phyloP scores from a whole-genome alignment of 2,113 vertebrate species.

The Pelecanus crispus region DNA sequence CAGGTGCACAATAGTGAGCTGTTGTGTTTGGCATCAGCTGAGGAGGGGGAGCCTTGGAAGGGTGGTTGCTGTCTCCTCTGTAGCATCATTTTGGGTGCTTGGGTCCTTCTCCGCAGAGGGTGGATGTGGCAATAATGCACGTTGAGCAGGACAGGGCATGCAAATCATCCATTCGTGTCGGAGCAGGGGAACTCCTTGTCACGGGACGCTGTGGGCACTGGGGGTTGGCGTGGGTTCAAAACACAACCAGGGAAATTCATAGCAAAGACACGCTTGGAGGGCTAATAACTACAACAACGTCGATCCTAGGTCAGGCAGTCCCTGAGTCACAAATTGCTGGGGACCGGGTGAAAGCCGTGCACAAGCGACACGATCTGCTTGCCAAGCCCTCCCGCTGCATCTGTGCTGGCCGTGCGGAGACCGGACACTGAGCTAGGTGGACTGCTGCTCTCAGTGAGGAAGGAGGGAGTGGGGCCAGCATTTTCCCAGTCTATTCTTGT shows the following conservation, averaged over 20 bases:
- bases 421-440: not conserved
- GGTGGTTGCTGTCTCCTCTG: not conserved
- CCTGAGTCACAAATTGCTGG: not conserved
- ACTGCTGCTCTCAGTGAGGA: not conserved
- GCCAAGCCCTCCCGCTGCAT: not conserved
- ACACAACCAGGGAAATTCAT: not conserved
- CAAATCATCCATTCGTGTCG: not conserved
- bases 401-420: accelerated
- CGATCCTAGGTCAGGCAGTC: not conserved
- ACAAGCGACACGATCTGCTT: not conserved
- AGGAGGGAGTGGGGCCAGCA: not conserved
- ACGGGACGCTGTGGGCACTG: not conserved
- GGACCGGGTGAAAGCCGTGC: accelerated
- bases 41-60: not conserved
- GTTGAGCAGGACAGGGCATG: accelerated
- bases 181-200: not conserved
- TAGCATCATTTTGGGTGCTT: not conserved
- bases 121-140: not conserved
- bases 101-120: not conserved
- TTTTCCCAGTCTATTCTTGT: not conserved
- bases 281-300: not conserved
- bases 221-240: not conserved
- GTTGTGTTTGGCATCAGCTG: not conserved
- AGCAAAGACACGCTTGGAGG: not conserved
- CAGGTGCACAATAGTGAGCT: accelerated